Evolutionary conservation across 2,113 vertebrate species (phyloP).

Genomic region (Psilopsiagon aymara): DNA sequence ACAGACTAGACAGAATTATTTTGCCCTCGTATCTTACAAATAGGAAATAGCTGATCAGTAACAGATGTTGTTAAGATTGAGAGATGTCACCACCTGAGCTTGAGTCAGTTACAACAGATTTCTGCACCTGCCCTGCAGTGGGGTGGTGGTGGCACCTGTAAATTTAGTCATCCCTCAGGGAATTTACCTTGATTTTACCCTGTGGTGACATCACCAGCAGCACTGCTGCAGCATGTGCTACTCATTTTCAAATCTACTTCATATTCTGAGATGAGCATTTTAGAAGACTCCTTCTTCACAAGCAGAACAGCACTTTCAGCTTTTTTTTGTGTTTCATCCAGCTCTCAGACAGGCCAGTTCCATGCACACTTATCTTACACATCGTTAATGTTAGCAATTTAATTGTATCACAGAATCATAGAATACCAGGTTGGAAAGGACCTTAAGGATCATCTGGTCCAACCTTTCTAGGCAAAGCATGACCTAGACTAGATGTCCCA

Average conservation of each 20-base stretch:
- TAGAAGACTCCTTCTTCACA: not conserved
- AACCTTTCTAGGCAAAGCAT: not conserved
- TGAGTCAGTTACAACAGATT: not conserved
- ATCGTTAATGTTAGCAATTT: not conserved
- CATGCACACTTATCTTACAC: not conserved
- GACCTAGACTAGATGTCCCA: not conserved
- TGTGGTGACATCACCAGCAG: not conserved
- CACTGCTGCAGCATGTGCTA: not conserved
- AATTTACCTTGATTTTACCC: not conserved
- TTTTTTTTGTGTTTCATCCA: not conserved
- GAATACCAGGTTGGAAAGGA: not conserved
- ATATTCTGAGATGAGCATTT: not conserved
- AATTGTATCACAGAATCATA: not conserved
- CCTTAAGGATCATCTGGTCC: not conserved
- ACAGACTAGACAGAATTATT: not conserved
- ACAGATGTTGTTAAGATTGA: not conserved
- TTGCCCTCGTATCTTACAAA: not conserved
- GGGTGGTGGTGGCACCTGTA: not conserved
- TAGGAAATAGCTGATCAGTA: not conserved
- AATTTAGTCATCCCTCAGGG: not conserved
- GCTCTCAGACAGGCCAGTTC: accelerated
- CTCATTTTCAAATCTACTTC: not conserved
- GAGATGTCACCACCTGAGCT: not conserved
- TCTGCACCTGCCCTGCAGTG: not conserved
- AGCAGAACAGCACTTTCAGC: not conserved